Evolutionary conservation across 2,797 vertebrate species (phyloP).

Genomic region (Meriones psammophilus): DNA sequence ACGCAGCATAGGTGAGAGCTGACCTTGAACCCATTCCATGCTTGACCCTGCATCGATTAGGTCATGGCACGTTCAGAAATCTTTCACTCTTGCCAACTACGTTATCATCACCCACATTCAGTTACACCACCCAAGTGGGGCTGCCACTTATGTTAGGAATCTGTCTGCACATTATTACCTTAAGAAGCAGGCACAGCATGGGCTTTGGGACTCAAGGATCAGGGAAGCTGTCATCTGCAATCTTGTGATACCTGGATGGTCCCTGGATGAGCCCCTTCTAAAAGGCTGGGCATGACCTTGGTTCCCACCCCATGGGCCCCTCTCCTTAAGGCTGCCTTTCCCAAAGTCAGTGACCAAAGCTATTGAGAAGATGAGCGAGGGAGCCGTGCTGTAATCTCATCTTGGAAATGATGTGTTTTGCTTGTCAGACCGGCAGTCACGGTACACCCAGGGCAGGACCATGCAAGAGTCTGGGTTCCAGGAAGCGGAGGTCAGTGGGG

Average conservation of each 20-base stretch:
- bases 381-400: slow-evolving; percentile 6
- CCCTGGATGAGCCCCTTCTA: neutral
- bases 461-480: slow-evolving; percentile 43
- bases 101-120: neutral
- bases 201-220: neutral
- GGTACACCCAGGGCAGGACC: neutral
- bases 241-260: neutral
- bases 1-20: neutral
- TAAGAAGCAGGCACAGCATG: neutral
- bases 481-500: neutral
- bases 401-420: slow-evolving; percentile 17
- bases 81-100: neutral
- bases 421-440: neutral
- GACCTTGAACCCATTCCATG: neutral
- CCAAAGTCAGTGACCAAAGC: slow-evolving; percentile 22
- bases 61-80: neutral
- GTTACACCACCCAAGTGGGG: neutral
- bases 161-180: neutral
- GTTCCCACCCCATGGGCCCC: neutral
- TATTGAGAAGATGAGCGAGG: neutral
- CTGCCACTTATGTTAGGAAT: neutral
- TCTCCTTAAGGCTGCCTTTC: slow-evolving; percentile 38
- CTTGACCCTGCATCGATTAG: neutral
- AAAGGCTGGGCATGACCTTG: neutral
- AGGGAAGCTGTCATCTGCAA: neutral